phyloP scores from a whole-genome alignment of 2,113 vertebrate species.

The Aix galericulata region DNA sequence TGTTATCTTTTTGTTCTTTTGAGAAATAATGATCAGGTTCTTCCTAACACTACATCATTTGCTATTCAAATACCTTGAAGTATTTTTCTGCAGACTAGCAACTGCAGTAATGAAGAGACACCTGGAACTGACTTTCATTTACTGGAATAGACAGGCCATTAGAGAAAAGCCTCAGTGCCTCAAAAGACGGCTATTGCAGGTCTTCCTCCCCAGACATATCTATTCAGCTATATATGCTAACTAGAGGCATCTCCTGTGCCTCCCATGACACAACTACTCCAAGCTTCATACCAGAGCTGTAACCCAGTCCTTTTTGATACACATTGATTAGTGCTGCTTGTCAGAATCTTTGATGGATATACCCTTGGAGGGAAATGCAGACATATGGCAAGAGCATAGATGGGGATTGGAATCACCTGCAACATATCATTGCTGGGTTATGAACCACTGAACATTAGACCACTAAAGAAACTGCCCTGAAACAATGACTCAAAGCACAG shows the following conservation, averaged over 20 bases:
- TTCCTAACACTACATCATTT: not conserved
- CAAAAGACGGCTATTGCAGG: not conserved
- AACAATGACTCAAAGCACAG: not conserved
- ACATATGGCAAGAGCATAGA: not conserved
- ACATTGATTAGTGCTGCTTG: not conserved
- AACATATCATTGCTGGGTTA: not conserved
- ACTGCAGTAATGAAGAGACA: not conserved
- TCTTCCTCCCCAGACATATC: not conserved
- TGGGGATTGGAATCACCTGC: accelerated
- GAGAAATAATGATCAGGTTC: not conserved
- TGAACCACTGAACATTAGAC: not conserved
- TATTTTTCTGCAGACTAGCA: not conserved
- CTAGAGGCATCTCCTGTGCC: not conserved
- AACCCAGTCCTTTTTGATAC: not conserved
- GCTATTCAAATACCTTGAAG: not conserved
- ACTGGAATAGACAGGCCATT: not conserved
- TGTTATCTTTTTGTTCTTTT: not conserved
- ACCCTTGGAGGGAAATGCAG: not conserved
- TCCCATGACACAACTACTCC: not conserved
- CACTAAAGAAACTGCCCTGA: not conserved
- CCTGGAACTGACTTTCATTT: not conserved
- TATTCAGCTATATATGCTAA: not conserved
- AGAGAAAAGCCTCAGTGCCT: not conserved
- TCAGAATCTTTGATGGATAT: not conserved
- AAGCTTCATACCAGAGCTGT: not conserved